Evolutionary conservation across 2,113 vertebrate species (phyloP).

Genomic region (Serinus canaria): DNA sequence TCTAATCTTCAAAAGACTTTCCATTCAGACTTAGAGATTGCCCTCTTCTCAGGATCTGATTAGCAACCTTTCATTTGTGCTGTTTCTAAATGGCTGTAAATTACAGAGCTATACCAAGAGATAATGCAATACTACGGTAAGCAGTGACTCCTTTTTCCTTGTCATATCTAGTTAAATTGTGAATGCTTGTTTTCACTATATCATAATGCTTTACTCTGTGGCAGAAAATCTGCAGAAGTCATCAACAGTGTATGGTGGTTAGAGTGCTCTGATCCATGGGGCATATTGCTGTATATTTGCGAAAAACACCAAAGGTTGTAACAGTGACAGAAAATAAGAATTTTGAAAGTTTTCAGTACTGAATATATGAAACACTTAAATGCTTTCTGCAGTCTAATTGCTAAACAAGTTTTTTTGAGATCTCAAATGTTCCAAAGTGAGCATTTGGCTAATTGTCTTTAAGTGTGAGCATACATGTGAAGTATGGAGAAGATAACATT

Average conservation of each 20-base stretch:
- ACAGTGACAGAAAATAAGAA: background rate
- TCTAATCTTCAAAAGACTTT: background rate
- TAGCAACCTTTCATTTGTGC: background rate
- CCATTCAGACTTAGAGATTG: background rate
- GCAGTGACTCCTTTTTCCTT: background rate
- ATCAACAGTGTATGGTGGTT: background rate
- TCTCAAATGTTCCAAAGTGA: background rate
- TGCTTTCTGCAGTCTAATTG: background rate
- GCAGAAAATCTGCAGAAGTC: background rate
- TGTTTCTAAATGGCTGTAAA: background rate
- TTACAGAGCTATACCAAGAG: background rate
- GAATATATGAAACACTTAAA: background rate
- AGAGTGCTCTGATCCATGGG: background rate
- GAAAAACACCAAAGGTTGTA: background rate
- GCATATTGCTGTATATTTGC: background rate
- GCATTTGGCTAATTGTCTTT: background rate
- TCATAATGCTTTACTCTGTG: background rate
- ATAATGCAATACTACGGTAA: background rate
- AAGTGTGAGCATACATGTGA: background rate
- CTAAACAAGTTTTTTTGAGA: background rate
- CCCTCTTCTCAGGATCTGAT: background rate
- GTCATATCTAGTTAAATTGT: background rate
- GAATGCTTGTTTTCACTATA: background rate
- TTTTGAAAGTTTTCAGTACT: background rate
- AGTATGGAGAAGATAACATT: background rate